These are phyloP conservation scores for Calvadosia cruxmelitensis DNA, from an alignment of 30 jellyfish, hydroid and myxozoan species.

Conservation along the genomic window DNA sequence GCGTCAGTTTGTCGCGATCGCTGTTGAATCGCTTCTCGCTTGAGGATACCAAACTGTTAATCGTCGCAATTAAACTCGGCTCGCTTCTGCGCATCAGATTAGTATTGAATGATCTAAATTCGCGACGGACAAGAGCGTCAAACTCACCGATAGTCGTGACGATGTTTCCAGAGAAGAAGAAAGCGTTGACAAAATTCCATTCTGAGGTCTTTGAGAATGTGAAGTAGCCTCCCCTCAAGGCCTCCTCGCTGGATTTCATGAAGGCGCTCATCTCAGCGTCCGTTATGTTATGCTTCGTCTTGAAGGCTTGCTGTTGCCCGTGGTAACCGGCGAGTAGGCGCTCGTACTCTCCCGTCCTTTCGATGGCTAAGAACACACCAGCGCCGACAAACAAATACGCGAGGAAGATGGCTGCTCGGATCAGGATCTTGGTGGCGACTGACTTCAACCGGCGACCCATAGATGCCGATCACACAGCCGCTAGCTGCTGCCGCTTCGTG, in stretches of 20 bases:
- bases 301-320: background rate
- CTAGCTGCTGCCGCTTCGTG: too few relatives aligned
- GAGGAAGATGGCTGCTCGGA: conserved; percentile 56
- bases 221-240: conserved; percentile 32
- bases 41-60: too few relatives aligned
- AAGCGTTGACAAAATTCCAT: conserved; percentile 71
- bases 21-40: too few relatives aligned
- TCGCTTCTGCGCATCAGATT: background rate
- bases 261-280: conserved; percentile 31
- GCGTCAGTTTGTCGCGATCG: too few relatives aligned
- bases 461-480: too few relatives aligned
- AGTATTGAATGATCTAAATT: too few relatives aligned
- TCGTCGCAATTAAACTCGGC: too few relatives aligned
- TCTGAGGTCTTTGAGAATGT: background rate
- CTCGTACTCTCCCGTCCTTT: conserved; percentile 13
- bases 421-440: conserved; percentile 35
- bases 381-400: conserved; percentile 73
- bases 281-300: conserved; percentile 20
- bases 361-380: conserved; percentile 67
- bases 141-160: conserved; percentile 77
- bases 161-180: conserved; percentile 76
- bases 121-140: background rate
- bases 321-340: conserved; percentile 1
- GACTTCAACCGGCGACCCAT: conserved; percentile 16
- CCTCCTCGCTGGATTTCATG: conserved; percentile 5